Conservation (phyloP, 2,888 invertebrate species). For the Octodonta nipae region DNA sequence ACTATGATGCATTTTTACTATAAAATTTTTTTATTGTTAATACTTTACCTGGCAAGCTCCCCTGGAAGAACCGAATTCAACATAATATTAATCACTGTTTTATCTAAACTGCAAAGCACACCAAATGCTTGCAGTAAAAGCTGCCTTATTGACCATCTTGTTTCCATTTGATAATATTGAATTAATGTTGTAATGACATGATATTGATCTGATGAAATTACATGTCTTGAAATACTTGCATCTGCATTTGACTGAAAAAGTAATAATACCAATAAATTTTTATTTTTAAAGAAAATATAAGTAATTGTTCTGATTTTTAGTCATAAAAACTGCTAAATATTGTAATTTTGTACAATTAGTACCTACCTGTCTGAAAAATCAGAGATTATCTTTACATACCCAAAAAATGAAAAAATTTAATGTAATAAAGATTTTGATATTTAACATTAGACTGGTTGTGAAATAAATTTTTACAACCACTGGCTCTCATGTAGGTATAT, state of each 20-base stretch:
- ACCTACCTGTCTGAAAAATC: too few species aligned
- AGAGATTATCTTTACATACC: too few species aligned
- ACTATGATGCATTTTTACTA: too few species aligned
- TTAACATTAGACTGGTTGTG: too few species aligned
- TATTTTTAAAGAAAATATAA: neutral
- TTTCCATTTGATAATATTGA: constrained; percentile 93
- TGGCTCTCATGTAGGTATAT: too few species aligned
- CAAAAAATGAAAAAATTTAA: too few species aligned
- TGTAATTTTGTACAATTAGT: too few species aligned
- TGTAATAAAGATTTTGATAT: too few species aligned
- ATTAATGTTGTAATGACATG: constrained; percentile 72
- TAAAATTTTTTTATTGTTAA: neutral
- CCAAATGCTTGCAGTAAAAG: constrained; percentile 74
- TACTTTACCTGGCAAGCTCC: constrained; percentile 63
- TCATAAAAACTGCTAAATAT: too few species aligned
- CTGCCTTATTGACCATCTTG: constrained; percentile 72
- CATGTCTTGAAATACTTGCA: constrained; percentile 71
- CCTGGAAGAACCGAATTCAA: constrained; percentile 79
- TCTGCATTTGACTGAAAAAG: constrained; percentile 75
- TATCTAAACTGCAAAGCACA: constrained; percentile 74
- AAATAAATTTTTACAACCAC: too few species aligned
- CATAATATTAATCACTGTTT: constrained; percentile 66
- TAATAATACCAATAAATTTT: constrained; percentile 1
- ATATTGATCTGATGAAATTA: constrained; percentile 72
- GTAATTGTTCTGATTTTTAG: too few species aligned